phyloP scores from a whole-genome alignment of 2,113 vertebrate genomes.

The Plotosus lineatus region DNA sequence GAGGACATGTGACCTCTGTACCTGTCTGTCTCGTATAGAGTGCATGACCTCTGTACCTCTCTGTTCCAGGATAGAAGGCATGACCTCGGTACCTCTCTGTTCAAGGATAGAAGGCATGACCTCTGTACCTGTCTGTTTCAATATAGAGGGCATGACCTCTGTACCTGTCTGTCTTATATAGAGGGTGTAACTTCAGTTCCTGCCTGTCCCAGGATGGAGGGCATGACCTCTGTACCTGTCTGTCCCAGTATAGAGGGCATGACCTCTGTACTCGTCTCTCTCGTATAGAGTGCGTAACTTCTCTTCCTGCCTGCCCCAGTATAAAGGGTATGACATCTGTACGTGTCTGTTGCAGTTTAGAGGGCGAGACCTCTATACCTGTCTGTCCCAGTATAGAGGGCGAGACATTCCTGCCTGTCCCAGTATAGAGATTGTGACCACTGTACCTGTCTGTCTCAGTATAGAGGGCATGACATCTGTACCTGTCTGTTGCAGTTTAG shows the following conservation, averaged over 20 bases:
- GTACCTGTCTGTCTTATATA: not conserved
- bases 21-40: not conserved
- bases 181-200: not conserved
- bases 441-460: too few relatives aligned
- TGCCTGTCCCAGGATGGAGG: not conserved
- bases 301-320: too few relatives aligned
- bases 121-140: not conserved
- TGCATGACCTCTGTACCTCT: too few relatives aligned
- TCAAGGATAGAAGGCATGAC: not conserved
- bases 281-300: too few relatives aligned
- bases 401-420: not conserved
- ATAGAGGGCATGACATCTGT: not conserved
- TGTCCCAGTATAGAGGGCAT: not conserved
- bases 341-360: not conserved
- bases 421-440: not conserved
- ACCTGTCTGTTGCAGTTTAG: not conserved
- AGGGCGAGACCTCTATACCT: not conserved
- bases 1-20: not conserved
- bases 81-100: not conserved
- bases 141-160: not conserved
- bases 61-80: not conserved
- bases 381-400: not conserved
- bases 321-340: not conserved
- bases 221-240: not conserved
- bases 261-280: too few relatives aligned